Base-by-base conservation (phyloP, 2,888 invertebrate genomes). In the Chloroclystis v-ata region DNA sequence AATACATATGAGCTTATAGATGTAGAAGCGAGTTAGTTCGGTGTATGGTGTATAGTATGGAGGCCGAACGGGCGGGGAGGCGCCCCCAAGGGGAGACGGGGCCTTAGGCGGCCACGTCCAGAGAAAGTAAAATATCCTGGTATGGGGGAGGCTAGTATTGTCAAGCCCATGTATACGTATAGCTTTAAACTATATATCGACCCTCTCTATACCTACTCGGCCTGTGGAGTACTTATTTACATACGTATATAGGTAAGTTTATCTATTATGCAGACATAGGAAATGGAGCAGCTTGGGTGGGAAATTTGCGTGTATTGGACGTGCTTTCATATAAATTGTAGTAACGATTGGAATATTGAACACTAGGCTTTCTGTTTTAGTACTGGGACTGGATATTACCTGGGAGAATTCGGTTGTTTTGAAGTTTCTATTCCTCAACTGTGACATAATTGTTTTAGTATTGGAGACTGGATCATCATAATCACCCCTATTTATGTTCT, bases 51-150 rank as follows among this genome's bases (percentile, higher is more conserved):
- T 80, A 72, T 81, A 83, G 75, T 83, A 82, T 78, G 69, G n/a
- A n/a, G n/a, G n/a, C n/a, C n/a, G n/a, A n/a, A n/a, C 69, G 69
- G 68, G 56, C 68, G 64, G 57, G 53, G 61, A 57, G 55, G 60
- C 60, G 14, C 60, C 58, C 62, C 65, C 67, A 9, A 59, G 70
- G 75, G 61, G 76, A 75, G 72, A 72, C 80, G 84, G n/a, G n/a
- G n/a, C n/a, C 83, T 82, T 75, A 66, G 80, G 80, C 83, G 85
- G 82, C 70, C 78, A 72, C 83, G 86, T 82, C 85, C 85, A 86
- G 86, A 82, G 83, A 87, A 86, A 87, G 85, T 84, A 84, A 84
- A 86, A 82, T 85, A 83, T 83, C 83, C 85, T 84, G 83, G 83
- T 81, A 74, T 82, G 83, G 75, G 84, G 86, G 83, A 76, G 84